Base-by-base conservation (phyloP, 2,113 vertebrate genomes). In the Empidonax alnorum region DNA sequence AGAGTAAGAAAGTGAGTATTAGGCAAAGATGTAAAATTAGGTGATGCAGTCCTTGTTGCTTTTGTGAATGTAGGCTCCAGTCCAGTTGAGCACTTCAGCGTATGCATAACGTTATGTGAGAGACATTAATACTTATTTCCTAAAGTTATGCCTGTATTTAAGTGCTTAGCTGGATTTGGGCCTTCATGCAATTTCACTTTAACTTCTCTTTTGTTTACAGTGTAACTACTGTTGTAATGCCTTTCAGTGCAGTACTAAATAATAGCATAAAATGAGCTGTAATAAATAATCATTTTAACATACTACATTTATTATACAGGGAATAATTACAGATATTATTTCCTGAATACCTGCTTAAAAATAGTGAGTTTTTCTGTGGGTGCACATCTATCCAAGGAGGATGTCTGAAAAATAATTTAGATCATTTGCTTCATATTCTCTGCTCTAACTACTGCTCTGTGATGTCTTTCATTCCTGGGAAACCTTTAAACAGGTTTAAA, bases 61-160 rank as follows among this genome's bases (percentile, higher is more conserved):
- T 72, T 88, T 62, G 35, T 62, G n/a, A 90, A 80, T 88, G 85
- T 69, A 90, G 79, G 75, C 67, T 90, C 28, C 37, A 33, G 37
- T 79, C 75, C 94, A 95, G 53, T 61, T 83, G 91, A 91, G 58
- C 82, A 93, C 82, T 95, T 94, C 58, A 66, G 42, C 50, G 61
- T 10, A 66, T 66, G 62, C 71, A 42, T 65, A 69, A 47, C 6
- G 31, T 88, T 50, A 79, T 68, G 37, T 66, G 44, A 89, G 74
- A 94, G 13, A 71, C 65, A 67, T 88, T 88, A 90, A 69, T 68
- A 88, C 41, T 80, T 83, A 42, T 6, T 88, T 8, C 68, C 81
- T 89, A 63, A 77, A 94, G 47, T 90, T 88, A 74, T 39, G 47
- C 23, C 22, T 90, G 15, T 77, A 63, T 49, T 94, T 88, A 93